Percentiles rank a stretch among this genome's conserved stretches.
Conservation (phyloP, 2,113 vertebrate genomes). For the Periophthalmus modestus region DNA sequence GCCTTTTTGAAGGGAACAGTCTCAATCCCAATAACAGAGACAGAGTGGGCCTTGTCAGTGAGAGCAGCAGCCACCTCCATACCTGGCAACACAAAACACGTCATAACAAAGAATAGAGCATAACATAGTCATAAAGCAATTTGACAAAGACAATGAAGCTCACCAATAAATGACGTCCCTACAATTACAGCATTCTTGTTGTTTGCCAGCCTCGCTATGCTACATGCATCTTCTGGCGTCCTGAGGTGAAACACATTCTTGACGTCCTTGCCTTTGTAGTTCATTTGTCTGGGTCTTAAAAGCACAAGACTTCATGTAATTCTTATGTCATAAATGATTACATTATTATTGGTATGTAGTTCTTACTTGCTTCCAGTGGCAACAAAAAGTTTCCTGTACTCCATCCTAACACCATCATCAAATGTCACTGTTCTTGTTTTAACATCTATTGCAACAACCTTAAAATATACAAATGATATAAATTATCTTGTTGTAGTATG, state of each 20-base stretch:
- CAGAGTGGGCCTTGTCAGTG: conserved; percentile 92
- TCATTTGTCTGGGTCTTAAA: conserved; percentile 88
- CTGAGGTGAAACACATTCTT: conserved; percentile 91
- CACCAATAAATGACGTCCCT: conserved; percentile 94
- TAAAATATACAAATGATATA: conserved; percentile 10
- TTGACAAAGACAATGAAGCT: conserved; percentile 42
- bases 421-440: conserved; percentile 88
- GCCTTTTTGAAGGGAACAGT: conserved; percentile 89
- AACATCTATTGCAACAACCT: conserved; percentile 89
- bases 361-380: conserved; percentile 92
- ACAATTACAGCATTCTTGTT: conserved; percentile 93
- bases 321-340: not conserved
- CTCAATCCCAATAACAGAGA: conserved; percentile 93
- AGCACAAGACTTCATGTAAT: not conserved
- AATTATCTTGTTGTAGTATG: not conserved
- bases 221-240: conserved; percentile 92
- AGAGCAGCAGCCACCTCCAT: conserved; percentile 98
- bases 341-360: not conserved
- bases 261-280: conserved; percentile 92
- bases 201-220: conserved; percentile 86
- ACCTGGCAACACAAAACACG: conserved; percentile 72
- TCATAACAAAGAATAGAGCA: not conserved
- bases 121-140: not conserved
- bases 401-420: conserved; percentile 93
- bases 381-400: conserved; percentile 93